A percentile compares a stretch with the other conserved stretches of the same genome.
These are phyloP conservation scores for Augiades crinisus DNA, from an alignment of 2,888 invertebrate genomes.

Conservation along the genomic window DNA sequence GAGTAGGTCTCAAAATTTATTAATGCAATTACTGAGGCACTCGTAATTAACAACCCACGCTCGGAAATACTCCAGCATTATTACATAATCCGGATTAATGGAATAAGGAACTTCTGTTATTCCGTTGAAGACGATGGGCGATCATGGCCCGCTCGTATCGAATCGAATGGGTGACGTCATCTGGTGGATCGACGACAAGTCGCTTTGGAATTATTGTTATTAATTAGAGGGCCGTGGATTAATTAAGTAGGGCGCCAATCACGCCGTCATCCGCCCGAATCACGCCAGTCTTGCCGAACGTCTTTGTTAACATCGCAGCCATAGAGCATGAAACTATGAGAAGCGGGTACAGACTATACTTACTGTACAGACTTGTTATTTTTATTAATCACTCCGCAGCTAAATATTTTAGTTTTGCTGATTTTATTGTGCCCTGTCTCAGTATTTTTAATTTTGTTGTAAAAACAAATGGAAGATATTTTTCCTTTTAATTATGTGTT, in stretches of 20 bases:
- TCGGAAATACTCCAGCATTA: conserved; percentile 2
- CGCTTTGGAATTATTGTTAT: conserved; percentile 74
- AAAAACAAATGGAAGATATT: conserved; percentile 14
- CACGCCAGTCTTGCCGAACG: conserved; percentile 67
- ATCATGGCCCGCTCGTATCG: conserved; percentile 17
- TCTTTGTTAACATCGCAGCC: conserved; percentile 71
- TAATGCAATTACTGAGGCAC: conserved; percentile 9
- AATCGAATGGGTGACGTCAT: conserved; percentile 54
- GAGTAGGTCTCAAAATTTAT: conserved; percentile 9
- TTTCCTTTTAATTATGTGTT: conserved; percentile 22
- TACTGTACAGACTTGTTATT: no score
- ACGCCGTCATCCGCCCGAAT: conserved; percentile 64
- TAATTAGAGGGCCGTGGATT: conserved; percentile 77
- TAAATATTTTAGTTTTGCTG: no score
- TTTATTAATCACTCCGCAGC: no score
- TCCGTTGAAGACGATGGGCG: conserved; percentile 31
- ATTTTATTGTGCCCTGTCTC: no score
- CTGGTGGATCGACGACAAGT: conserved; percentile 61
- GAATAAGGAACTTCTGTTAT: conserved; percentile 29
- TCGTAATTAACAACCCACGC: conserved; percentile 10
- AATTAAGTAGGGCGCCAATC: conserved; percentile 79
- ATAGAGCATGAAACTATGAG: conserved; percentile 43
- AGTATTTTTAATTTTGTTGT: conserved; percentile 7
- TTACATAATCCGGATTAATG: conserved; percentile 30
- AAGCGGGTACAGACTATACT: no score